Conservation (phyloP, 2,113 vertebrate species). For the Gulo gulo region DNA sequence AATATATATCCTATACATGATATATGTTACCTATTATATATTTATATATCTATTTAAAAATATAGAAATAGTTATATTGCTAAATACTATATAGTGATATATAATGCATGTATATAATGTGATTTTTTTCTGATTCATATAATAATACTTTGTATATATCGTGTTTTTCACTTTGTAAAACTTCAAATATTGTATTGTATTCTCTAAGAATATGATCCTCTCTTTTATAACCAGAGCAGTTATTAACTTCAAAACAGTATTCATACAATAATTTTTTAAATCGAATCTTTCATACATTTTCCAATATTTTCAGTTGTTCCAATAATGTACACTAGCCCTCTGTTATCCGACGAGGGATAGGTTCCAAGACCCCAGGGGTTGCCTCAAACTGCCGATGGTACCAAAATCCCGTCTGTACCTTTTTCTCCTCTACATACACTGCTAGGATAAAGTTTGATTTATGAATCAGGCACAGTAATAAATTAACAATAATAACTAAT, state of each 20-base stretch:
- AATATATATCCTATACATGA: not conserved
- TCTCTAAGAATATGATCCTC: not conserved
- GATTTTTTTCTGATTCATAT: not conserved
- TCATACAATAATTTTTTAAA: not conserved
- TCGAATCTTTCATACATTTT: not conserved
- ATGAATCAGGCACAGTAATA: not conserved
- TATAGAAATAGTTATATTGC: not conserved
- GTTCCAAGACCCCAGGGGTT: not conserved
- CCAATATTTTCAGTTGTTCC: not conserved
- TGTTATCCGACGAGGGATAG: not conserved
- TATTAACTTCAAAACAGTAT: not conserved
- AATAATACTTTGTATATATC: not conserved
- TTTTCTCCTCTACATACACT: not conserved
- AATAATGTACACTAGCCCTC: not conserved
- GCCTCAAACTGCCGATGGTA: not conserved
- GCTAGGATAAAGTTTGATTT: not conserved
- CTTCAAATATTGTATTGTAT: not conserved
- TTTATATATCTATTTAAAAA: not conserved
- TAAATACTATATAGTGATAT: not conserved
- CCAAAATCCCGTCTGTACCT: not conserved
- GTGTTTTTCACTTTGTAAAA: not conserved
- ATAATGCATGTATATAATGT: not conserved
- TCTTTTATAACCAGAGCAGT: not conserved
- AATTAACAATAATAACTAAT: not conserved
- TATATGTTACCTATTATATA: not conserved